These are phyloP conservation scores for Spheniscus mendiculus DNA, from an alignment of 2,113 vertebrate genomes.

Conservation along the genomic window DNA sequence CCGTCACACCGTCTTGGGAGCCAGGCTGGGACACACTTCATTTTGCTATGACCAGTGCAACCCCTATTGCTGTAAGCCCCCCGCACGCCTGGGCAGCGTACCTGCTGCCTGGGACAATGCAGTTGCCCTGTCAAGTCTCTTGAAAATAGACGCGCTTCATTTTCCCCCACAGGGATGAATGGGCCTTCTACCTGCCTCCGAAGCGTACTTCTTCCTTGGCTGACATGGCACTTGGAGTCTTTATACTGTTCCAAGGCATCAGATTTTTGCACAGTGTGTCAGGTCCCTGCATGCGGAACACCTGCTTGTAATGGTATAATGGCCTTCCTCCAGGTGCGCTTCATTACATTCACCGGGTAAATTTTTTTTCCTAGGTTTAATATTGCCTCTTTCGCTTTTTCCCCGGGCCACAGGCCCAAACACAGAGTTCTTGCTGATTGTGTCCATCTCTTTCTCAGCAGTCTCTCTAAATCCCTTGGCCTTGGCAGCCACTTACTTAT, in stretches of 20 bases:
- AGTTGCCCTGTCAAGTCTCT: neutral
- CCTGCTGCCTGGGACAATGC: neutral
- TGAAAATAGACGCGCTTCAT: accelerated
- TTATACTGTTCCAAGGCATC: neutral
- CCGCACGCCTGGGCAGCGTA: no score
- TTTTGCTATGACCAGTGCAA: neutral
- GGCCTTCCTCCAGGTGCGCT: neutral
- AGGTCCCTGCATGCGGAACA: neutral
- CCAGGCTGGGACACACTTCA: neutral
- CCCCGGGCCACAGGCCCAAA: neutral
- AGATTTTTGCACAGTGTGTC: neutral
- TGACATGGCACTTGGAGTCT: neutral
- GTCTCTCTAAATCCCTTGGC: neutral
- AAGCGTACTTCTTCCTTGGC: neutral
- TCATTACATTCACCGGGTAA: no score
- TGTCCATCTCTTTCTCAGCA: neutral
- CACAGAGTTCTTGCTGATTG: neutral
- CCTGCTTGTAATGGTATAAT: neutral
- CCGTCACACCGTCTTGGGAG: neutral
- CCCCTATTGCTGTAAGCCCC: neutral
- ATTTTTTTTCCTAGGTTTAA: neutral
- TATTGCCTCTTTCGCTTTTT: neutral
- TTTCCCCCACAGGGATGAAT: accelerated
- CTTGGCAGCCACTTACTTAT: neutral
- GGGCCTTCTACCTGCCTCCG: neutral